Base-by-base conservation (phyloP, 2,888 invertebrate genomes). In the Eristalinus aeneus region DNA sequence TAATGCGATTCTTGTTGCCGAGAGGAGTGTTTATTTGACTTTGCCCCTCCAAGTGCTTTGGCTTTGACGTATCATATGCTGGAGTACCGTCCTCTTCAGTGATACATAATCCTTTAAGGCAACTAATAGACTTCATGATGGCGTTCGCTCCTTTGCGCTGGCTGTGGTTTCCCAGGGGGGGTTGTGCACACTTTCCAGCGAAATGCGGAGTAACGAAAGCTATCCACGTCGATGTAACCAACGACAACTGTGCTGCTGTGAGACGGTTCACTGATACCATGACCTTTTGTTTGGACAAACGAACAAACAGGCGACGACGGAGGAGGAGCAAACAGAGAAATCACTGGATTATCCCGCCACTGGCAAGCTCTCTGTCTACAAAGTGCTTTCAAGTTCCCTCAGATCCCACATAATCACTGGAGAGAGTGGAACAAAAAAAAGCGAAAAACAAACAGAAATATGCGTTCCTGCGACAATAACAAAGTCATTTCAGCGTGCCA, bases 31-130 rank as follows among this genome's bases (percentile, higher is more conserved):
- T 85, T 85, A 77, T 85, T 80, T 76, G 68, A 80, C 60, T 84
- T 79, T 20, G 27, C 60, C 11, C 68, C 68, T 46, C 34, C n/a
- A 22, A 67, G 23, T 53, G 32, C 56, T 34, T 54, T 23, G 22
- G 12, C 56, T 56, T 27, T 46, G 46, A 46, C 16, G 16, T n/a
- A 46, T 46, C 46, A 46, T 46, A 46, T 16, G 56, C 23, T 23
- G 56, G 12, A 56, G 56, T 11, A 23, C 46, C 46, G 46, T 27
- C 58, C 69, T 32, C 39, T 53, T 72, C 77, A 22, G 67, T 72
- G 71, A 36, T 71, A 76, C 58, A 81, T 81, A 81, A 85, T 77
- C 80, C 85, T 85, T 85, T 85, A 85, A 85, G 76, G 81, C 80
- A 81, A 60, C 81, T 85, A 77, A 85, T 81, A 85, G 76, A 54